Conservation (phyloP, 1,140 invertebrate species). For the Hypsibius dujardini region DNA sequence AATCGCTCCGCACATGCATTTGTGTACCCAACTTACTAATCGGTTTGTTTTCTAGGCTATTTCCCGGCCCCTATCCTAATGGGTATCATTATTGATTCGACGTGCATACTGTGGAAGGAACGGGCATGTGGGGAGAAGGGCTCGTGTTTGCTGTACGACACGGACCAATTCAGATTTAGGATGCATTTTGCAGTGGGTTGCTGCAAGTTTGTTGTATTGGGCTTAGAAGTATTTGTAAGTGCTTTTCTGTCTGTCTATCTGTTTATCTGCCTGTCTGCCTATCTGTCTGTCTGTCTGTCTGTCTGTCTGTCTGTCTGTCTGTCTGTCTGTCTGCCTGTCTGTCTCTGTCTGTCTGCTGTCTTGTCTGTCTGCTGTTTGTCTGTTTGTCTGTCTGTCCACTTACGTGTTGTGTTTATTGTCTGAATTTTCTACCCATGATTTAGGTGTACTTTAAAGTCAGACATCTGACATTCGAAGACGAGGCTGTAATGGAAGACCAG, state of each 20-base stretch:
- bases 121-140: constrained; percentile 16
- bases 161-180: constrained; percentile 1
- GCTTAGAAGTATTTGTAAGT: background rate
- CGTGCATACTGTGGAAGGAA: constrained; percentile 11
- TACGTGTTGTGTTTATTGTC: background rate
- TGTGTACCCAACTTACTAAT: background rate
- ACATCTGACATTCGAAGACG: constrained; percentile 8
- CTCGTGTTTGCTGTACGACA: constrained; percentile 16
- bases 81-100: constrained; percentile 11
- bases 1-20: background rate
- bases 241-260: background rate
- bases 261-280: background rate
- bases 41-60: background rate
- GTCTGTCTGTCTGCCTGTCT: too few relatives aligned
- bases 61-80: constrained; percentile 8
- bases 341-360: background rate
- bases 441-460: constrained; percentile 14
- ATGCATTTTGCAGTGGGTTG: constrained; percentile 9
- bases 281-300: too few relatives aligned
- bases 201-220: constrained; percentile 1
- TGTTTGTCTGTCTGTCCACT: background rate
- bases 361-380: background rate
- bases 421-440: background rate
- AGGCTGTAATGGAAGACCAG: background rate
- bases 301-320: too few relatives aligned